A percentile compares a stretch with the other conserved stretches of the same genome.
phyloP scores from a whole-genome alignment of 2,888 invertebrate genomes.

The Drosophila borborema region DNA sequence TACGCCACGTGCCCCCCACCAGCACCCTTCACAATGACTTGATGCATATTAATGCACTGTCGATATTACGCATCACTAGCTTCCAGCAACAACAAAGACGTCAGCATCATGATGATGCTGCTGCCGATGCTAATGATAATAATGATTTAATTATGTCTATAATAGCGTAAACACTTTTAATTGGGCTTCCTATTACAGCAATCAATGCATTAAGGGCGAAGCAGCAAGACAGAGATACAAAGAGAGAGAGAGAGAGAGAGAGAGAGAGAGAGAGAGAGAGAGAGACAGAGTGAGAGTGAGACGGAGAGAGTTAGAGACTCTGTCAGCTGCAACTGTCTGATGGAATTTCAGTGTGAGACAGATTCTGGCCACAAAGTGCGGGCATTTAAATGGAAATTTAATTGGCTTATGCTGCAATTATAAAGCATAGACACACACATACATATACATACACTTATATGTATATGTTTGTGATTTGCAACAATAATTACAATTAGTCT shows the following conservation, averaged over 20 bases:
- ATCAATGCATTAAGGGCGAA: constrained; percentile 53
- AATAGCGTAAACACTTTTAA: constrained; percentile 67
- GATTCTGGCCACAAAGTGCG: constrained; percentile 47
- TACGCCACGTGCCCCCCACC: constrained; percentile 43
- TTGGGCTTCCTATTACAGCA: constrained; percentile 65
- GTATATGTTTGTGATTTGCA: constrained; percentile 28
- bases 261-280: constrained; percentile 3
- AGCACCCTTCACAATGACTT: constrained; percentile 4
- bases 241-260: constrained; percentile 6
- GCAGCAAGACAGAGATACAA: background rate
- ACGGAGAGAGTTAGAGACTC: constrained; percentile 8
- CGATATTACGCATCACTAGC: constrained; percentile 58
- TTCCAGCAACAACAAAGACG: constrained; percentile 20
- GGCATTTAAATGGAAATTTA: constrained; percentile 69
- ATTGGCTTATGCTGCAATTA: constrained; percentile 70
- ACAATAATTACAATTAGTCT: constrained; percentile 64
- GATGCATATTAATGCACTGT: constrained; percentile 54
- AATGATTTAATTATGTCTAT: constrained; percentile 58
- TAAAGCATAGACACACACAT: background rate
- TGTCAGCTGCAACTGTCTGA: constrained; percentile 19
- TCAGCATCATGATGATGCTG: constrained; percentile 6
- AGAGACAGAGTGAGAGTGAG: constrained; percentile 8
- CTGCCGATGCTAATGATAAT: constrained; percentile 18
- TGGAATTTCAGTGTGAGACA: constrained; percentile 17
- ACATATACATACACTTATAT: background rate